These are phyloP conservation scores for Syngnathus scovelli DNA, from an alignment of 2,113 vertebrate species.

Conservation along the genomic window DNA sequence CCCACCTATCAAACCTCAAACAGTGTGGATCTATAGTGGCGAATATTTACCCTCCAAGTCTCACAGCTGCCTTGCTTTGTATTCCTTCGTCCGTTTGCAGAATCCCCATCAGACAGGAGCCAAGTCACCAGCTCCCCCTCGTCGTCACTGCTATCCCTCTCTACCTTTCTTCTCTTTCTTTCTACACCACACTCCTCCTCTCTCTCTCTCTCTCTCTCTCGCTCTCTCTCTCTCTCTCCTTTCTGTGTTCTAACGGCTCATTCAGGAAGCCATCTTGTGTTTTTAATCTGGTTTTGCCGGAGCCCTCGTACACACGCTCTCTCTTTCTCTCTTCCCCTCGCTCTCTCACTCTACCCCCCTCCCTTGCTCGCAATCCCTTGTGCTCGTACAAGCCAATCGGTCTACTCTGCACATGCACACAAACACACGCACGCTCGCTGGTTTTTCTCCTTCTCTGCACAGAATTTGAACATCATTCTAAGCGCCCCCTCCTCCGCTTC, in stretches of 20 bases:
- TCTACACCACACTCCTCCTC: conserved; percentile 30
- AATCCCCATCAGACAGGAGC: conserved; percentile 68
- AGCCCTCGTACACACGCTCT: conserved; percentile 62
- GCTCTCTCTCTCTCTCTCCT: conserved; percentile 39
- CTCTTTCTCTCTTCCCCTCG: conserved; percentile 33
- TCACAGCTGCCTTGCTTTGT: conserved; percentile 62
- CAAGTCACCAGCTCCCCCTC: conserved; percentile 56
- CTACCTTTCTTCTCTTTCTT: conserved; percentile 42
- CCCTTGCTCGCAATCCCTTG: conserved; percentile 34
- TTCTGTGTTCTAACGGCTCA: conserved; percentile 62
- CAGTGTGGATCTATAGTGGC: conserved; percentile 49
- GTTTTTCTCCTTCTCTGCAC: conserved; percentile 48
- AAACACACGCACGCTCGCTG: conserved; percentile 29
- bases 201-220: conserved; percentile 12
- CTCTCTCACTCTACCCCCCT: conserved; percentile 40
- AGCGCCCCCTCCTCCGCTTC: conserved; percentile 12
- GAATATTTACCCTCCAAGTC: conserved; percentile 76
- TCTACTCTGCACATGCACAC: conserved; percentile 54
- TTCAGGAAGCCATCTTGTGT: conserved; percentile 82
- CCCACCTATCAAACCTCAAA: conserved; percentile 54
- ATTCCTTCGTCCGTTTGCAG: conserved; percentile 50
- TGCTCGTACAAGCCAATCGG: conserved; percentile 55
- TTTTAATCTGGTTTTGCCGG: conserved; percentile 76
- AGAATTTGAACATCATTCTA: conserved; percentile 53
- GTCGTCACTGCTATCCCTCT: conserved; percentile 57